Conservation (phyloP, 2,797 vertebrate species). For the Paramormyrops hopkinsi region DNA sequence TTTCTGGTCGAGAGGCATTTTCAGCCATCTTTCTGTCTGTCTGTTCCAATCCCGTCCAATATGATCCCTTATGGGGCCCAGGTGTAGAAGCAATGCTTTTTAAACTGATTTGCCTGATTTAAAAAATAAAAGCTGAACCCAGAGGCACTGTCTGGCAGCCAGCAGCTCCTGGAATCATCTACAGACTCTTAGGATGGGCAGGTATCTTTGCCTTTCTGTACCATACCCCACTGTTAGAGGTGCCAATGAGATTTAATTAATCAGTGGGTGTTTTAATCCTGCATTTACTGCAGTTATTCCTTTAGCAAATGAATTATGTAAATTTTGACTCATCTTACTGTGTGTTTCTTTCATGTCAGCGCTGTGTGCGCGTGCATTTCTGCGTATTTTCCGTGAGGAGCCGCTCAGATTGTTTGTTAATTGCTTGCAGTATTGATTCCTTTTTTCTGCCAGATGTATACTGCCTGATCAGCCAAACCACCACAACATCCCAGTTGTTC, state of each 20-base stretch:
- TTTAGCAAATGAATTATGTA: neutral
- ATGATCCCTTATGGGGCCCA: constrained; percentile 23
- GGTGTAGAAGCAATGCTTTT: constrained; percentile 33
- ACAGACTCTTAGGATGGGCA: neutral
- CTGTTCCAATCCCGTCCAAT: neutral
- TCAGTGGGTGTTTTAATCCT: neutral
- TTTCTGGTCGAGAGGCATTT: neutral
- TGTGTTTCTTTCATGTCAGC: neutral
- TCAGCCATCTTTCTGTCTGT: neutral
- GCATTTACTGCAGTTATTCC: neutral
- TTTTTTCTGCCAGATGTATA: neutral
- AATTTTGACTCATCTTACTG: neutral
- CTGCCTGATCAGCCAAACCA: neutral
- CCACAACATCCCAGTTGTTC: neutral
- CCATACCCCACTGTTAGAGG: neutral
- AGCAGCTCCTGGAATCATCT: neutral
- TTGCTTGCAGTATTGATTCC: constrained; percentile 59
- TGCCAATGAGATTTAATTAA: neutral
- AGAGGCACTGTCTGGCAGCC: neutral
- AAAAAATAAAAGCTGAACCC: neutral
- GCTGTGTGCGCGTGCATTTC: neutral
- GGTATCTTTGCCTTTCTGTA: neutral
- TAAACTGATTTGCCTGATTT: constrained; percentile 17
- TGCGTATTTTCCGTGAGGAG: constrained; percentile 30
- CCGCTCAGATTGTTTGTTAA: constrained; percentile 51